These are phyloP conservation scores for Crocuta crocuta DNA, from an alignment of 2,113 vertebrate species.

Conservation along the genomic window DNA sequence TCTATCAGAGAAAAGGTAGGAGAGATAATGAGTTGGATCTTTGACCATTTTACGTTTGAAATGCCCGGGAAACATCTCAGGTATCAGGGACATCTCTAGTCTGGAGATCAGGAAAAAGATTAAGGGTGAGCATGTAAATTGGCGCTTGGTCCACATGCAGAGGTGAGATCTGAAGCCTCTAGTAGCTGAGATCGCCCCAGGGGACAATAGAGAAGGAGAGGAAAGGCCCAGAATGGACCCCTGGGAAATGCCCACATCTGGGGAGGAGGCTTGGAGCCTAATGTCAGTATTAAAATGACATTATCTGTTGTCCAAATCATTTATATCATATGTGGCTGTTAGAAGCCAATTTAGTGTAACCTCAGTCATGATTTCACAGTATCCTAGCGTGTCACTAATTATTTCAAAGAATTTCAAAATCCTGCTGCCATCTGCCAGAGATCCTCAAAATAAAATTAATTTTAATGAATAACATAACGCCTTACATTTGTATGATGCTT, in stretches of 20 bases:
- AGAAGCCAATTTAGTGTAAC: slow-evolving; percentile 31
- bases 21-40: background rate
- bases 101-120: background rate
- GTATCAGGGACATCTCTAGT: background rate
- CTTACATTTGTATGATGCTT: background rate
- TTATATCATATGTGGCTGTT: slow-evolving; percentile 31
- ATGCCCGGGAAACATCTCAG: background rate
- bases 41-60: slow-evolving; percentile 12
- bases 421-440: slow-evolving; percentile 34
- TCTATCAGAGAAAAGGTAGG: background rate
- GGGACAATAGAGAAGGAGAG: background rate
- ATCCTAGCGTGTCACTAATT: slow-evolving; percentile 33
- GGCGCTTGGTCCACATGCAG: background rate
- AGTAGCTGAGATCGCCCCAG: background rate
- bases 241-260: background rate
- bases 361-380: slow-evolving; percentile 3
- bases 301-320: background rate
- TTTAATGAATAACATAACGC: slow-evolving; percentile 21
- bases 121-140: too few species aligned
- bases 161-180: background rate
- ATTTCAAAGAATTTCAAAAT: slow-evolving; percentile 33
- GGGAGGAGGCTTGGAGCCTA: background rate
- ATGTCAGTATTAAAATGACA: background rate
- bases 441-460: slow-evolving; percentile 57
- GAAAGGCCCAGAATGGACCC: background rate